Evolutionary conservation across 2,113 vertebrate species (phyloP).

Genomic region (Platycercus adscitus): DNA sequence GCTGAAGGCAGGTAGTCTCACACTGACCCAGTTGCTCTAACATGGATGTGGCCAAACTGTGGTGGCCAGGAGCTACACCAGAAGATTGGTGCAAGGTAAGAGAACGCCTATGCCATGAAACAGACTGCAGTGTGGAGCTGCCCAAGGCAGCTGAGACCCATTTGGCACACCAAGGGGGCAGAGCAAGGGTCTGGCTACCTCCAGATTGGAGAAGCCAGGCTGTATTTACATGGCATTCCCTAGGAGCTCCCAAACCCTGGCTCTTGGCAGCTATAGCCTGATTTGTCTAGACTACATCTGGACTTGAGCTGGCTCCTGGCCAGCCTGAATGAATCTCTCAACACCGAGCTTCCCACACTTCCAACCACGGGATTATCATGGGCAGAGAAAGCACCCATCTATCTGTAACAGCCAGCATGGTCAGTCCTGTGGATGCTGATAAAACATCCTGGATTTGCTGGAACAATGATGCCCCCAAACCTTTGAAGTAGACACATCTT

Average conservation of each 20-base stretch:
- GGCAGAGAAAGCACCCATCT: not conserved
- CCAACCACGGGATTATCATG: not conserved
- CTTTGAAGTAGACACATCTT: not conserved
- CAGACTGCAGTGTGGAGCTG: rapidly evolving
- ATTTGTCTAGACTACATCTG: conserved; percentile 61
- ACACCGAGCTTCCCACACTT: not conserved
- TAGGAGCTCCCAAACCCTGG: not conserved
- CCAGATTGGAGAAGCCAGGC: not conserved
- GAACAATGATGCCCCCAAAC: not conserved
- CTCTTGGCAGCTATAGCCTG: conserved; percentile 19
- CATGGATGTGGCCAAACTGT: rapidly evolving
- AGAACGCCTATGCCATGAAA: not conserved
- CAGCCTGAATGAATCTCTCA: conserved; percentile 51
- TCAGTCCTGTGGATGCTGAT: not conserved
- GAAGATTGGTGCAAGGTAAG: rapidly evolving
- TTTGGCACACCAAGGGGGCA: not conserved
- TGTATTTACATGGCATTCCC: not conserved
- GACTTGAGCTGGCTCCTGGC: conserved; percentile 14
- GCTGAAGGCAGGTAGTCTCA: not conserved
- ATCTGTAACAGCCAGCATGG: not conserved
- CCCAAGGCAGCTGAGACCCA: not conserved
- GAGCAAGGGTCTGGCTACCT: not conserved
- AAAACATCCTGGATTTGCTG: not conserved
- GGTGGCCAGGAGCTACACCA: not conserved
- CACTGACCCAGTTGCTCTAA: not conserved